These are phyloP conservation scores for Drosophila murphyi DNA, from an alignment of 1,140 invertebrate species.

Conservation along the genomic window DNA sequence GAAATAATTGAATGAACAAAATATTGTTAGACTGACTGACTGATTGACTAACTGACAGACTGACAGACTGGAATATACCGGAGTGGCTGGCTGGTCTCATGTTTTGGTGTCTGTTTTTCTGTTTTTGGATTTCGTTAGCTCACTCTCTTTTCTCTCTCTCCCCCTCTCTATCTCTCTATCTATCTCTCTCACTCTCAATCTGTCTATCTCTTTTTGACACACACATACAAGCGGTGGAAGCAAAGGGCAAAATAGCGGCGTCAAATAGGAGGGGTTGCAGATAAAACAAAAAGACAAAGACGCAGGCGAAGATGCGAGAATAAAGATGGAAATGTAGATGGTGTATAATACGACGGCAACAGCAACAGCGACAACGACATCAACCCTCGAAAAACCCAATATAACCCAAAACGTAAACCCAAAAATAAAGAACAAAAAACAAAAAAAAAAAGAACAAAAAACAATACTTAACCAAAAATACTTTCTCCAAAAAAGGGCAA, in stretches of 20 bases:
- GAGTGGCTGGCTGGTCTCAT: not conserved
- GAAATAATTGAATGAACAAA: constrained; percentile 62
- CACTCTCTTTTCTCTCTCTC: not conserved
- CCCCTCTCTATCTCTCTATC: too few species aligned
- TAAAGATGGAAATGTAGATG: constrained; percentile 1
- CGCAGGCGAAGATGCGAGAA: not conserved
- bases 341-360: not conserved
- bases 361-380: constrained; percentile 6
- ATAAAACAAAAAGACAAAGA: constrained; percentile 18
- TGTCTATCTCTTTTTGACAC: constrained; percentile 3
- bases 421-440: not conserved
- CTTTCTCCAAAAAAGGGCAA: constrained; percentile 44
- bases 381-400: constrained; percentile 39
- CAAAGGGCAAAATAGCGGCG: not conserved
- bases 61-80: too few species aligned
- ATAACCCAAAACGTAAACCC: constrained; percentile 18
- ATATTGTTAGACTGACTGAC: constrained; percentile 19
- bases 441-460: not conserved
- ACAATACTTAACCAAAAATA: constrained; percentile 16
- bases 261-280: constrained; percentile 24
- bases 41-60: not conserved
- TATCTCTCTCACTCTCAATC: too few species aligned
- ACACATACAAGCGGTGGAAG: not conserved
- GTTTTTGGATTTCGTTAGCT: constrained; percentile 1
- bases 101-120: constrained; percentile 22